Conservation (phyloP, 1,140 invertebrate species). For the Hylaeus anthracinus region DNA sequence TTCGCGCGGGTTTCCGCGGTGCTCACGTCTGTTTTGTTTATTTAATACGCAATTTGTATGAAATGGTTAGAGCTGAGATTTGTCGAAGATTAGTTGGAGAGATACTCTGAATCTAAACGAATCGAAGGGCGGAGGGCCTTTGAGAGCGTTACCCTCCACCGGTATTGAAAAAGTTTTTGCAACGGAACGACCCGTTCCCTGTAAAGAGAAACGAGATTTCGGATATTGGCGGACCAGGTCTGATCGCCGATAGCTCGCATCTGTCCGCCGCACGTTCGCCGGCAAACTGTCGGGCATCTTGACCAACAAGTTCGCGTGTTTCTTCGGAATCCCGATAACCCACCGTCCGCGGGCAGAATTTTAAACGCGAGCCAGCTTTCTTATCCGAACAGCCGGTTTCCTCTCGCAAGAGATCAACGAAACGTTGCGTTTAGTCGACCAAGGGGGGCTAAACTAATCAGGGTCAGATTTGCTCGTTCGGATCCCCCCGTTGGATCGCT, state of each 20-base stretch:
- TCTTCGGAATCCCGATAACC: background rate
- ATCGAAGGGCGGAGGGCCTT: too few species aligned
- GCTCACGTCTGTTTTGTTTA: too few species aligned
- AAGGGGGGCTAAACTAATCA: background rate
- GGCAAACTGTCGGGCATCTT: background rate
- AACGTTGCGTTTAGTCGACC: background rate
- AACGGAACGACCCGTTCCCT: background rate
- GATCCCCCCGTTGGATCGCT: background rate
- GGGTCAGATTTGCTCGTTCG: background rate
- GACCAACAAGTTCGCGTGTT: background rate
- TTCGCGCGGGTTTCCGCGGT: too few species aligned
- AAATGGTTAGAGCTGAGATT: too few species aligned
- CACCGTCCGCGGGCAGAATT: too few species aligned
- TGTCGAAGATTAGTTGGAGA: too few species aligned
- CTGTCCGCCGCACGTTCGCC: conserved; percentile 29
- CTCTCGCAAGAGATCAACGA: background rate
- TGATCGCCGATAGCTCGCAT: conserved; percentile 49
- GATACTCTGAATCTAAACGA: too few species aligned
- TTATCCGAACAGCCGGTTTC: too few species aligned
- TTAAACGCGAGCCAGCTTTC: too few species aligned
- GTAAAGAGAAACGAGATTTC: conserved; percentile 26
- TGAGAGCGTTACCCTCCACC: conserved; percentile 5
- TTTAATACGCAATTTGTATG: too few species aligned
- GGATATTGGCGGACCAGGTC: conserved; percentile 43
- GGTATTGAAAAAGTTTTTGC: conserved; percentile 28